Percentiles rank a stretch among this genome's conserved stretches.
phyloP scores from a whole-genome alignment of 1,140 invertebrate genomes.

The Macrobrachium rosenbergii region DNA sequence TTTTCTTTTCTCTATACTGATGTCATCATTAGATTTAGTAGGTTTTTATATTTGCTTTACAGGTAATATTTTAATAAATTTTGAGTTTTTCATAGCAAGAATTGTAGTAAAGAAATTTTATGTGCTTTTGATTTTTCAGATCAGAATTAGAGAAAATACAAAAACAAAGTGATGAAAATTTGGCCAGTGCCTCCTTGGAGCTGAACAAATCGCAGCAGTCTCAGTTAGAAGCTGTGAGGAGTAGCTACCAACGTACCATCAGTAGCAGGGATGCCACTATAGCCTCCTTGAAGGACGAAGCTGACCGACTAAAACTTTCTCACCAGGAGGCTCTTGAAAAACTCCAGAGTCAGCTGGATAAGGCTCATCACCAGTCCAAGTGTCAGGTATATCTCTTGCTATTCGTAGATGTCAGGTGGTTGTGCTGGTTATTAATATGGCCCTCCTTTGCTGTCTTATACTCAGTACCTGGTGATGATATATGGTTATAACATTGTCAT shows the following conservation, averaged over 20 bases:
- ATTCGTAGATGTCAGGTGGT: not conserved
- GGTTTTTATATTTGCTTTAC: too few species aligned
- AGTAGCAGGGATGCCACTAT: slow-evolving; percentile 53
- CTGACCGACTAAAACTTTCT: slow-evolving; percentile 18
- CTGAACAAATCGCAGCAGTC: slow-evolving; percentile 24
- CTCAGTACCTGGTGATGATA: too few species aligned
- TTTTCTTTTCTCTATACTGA: slow-evolving; percentile 4
- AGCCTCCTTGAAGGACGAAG: slow-evolving; percentile 49
- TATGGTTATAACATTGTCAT: too few species aligned
- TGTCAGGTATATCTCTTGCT: slow-evolving; percentile 42
- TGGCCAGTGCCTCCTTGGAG: slow-evolving; percentile 38
- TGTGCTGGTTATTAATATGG: not conserved
- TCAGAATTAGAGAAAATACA: slow-evolving; percentile 54
- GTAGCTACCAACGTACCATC: slow-evolving; percentile 29
- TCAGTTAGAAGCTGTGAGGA: slow-evolving; percentile 24
- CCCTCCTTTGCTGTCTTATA: too few species aligned
- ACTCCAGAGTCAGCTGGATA: slow-evolving; percentile 24
- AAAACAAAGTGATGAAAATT: slow-evolving; percentile 53
- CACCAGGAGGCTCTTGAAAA: slow-evolving; percentile 36
- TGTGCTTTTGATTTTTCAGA: slow-evolving; percentile 18
- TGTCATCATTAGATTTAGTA: too few species aligned
- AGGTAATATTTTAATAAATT: too few species aligned
- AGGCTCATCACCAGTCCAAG: slow-evolving; percentile 10
- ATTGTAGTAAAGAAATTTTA: not conserved
- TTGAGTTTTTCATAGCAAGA: too few species aligned